Percentiles rank a stretch among this genome's conserved stretches.
phyloP scores from a whole-genome alignment of 1,140 invertebrate genomes.

The Diorhabda elongata region DNA sequence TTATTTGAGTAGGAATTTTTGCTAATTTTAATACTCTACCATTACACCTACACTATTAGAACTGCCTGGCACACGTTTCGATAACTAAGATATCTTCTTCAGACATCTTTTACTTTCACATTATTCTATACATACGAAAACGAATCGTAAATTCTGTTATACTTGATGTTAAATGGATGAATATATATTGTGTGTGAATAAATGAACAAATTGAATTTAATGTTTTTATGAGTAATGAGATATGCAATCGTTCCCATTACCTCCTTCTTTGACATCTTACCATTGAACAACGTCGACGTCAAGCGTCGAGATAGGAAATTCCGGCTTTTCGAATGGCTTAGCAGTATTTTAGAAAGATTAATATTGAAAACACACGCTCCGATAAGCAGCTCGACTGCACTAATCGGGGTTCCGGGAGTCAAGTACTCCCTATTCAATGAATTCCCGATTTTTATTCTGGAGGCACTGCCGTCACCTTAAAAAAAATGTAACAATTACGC shows the following conservation, averaged over 20 bases:
- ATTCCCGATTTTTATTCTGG: conserved; percentile 6
- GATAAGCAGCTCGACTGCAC: conserved; percentile 24
- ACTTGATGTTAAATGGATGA: too few relatives aligned
- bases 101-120: too few relatives aligned
- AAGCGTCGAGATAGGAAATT: background rate
- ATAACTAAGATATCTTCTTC: too few relatives aligned
- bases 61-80: too few relatives aligned
- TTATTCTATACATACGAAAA: too few relatives aligned
- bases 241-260: background rate
- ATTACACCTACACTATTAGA: too few relatives aligned
- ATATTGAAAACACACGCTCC: conserved; percentile 28
- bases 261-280: background rate
- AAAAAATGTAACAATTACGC: background rate
- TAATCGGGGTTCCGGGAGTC: conserved; percentile 22
- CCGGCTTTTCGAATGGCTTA: conserved; percentile 15
- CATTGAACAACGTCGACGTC: background rate
- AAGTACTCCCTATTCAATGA: conserved; percentile 18
- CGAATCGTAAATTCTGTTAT: too few relatives aligned
- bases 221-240: too few relatives aligned
- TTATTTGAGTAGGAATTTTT: too few relatives aligned
- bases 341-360: conserved; percentile 27
- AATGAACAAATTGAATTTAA: too few relatives aligned
- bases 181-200: too few relatives aligned
- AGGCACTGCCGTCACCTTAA: background rate
- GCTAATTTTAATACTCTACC: too few relatives aligned